Conservation (phyloP, 2,113 vertebrate genomes). For the Syngnathus scovelli region DNA sequence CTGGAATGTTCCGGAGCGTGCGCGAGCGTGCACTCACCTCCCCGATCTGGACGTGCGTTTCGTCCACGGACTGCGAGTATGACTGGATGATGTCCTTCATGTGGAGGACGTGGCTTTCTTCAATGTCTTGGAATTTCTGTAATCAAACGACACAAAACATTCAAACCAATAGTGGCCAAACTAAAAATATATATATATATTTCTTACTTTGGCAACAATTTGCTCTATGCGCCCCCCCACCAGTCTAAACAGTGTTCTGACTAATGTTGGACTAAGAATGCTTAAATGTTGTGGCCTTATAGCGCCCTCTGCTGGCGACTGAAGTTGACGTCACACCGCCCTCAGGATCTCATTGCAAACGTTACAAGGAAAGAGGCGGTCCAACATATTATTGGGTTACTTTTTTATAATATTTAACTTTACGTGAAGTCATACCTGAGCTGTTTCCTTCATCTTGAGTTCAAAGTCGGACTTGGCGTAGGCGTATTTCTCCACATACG, state of each 20-base stretch:
- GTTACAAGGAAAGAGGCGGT: too few relatives aligned
- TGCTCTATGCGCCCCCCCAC: too few relatives aligned
- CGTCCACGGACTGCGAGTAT: conserved; percentile 85
- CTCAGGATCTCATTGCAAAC: too few relatives aligned
- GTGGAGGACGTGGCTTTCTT: conserved; percentile 88
- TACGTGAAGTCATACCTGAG: conserved; percentile 73
- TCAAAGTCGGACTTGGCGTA: conserved; percentile 91
- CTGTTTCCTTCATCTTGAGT: conserved; percentile 93
- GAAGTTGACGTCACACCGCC: too few relatives aligned
- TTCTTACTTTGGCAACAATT: too few relatives aligned
- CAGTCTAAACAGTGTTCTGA: too few relatives aligned
- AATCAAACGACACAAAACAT: neutral
- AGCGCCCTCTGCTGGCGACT: too few relatives aligned
- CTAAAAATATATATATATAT: too few relatives aligned
- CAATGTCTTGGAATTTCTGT: conserved; percentile 97
- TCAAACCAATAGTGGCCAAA: neutral
- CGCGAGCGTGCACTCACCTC: conserved; percentile 74
- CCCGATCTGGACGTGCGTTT: conserved; percentile 88
- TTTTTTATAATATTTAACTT: too few relatives aligned
- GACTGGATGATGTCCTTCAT: conserved; percentile 93
- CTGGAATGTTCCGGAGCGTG: conserved; percentile 39
- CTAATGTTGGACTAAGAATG: too few relatives aligned
- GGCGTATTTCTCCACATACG: conserved; percentile 92
- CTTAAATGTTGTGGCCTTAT: too few relatives aligned
- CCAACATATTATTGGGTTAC: too few relatives aligned